Evolutionary conservation across 2,113 vertebrate genomes (phyloP), one percentile per base, ranked within the genome.

Genomic region (Furnarius figulus): DNA sequence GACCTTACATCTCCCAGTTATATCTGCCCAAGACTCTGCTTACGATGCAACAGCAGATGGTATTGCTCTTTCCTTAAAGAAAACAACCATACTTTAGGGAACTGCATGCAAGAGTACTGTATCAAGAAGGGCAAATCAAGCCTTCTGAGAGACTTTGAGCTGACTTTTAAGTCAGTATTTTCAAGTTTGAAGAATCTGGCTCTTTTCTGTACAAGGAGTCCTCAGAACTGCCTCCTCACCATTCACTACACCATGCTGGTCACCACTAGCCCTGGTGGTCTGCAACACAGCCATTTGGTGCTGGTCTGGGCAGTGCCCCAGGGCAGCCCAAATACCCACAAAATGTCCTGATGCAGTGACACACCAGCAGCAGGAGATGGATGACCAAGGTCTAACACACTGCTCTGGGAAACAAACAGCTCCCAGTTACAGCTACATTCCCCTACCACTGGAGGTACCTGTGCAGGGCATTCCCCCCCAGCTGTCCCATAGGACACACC

Each of bases 221-320:
- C 40, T 89, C 42, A 33, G 58, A 49, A 23, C 37, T 30, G 46
- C 33, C 55, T 77, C 46, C 42, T 77, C n/a, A 20, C 22, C 40
- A 2, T 5, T 46, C 2, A 2, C 19, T 25, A 0, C 42, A 27
- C n/a, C 8, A 5, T 9, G 27, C 77, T 49, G 0, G 12, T 71
- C 49, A 33, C 37, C 50, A 4, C 68, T 23, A 10, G 0, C 13
- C 21, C 62, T 3, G 4, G 35, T 8, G 33, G 33, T 35, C 75
- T 35, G 59, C 33, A 55, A 3, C 55, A 28, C 56, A 87, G 11
- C 5, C 28, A 24, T 13, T 10, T 6, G 0, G 30, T 39, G 14
- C 44, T 56, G 56, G 49, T 2, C 76, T 30, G 27, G 56, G 39
- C 28, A 42, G 35, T 12, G 33, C 10, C 80, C 49, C 67, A 61